phyloP scores from a whole-genome alignment of 2,888 invertebrate species.

The Stenolophus ochropezus region DNA sequence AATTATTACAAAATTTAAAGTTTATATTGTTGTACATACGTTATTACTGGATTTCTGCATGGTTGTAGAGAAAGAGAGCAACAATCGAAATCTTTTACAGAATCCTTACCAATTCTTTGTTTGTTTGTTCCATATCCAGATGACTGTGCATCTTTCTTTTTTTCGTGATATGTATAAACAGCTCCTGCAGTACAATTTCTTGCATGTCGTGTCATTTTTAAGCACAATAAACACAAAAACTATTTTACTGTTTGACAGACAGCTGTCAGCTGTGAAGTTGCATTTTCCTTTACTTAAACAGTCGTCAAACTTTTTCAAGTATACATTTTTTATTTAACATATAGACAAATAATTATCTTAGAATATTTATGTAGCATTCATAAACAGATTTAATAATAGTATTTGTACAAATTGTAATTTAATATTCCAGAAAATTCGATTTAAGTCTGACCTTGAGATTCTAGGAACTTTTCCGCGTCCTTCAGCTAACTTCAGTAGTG shows the following conservation, averaged over 20 bases:
- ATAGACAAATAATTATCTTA: background rate
- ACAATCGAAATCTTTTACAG: slow-evolving; percentile 96
- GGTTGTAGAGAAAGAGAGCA: slow-evolving; percentile 98
- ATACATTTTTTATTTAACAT: background rate
- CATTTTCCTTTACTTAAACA: background rate
- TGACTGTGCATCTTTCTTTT: slow-evolving; percentile 94
- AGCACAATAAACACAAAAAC: background rate
- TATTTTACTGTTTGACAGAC: background rate
- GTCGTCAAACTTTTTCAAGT: background rate
- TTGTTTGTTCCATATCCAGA: slow-evolving; percentile 95
- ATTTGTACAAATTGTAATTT: background rate
- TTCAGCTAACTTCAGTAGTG: slow-evolving; percentile 32
- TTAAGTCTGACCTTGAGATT: background rate
- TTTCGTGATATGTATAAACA: slow-evolving; percentile 98
- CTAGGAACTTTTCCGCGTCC: background rate
- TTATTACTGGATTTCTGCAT: slow-evolving; percentile 93
- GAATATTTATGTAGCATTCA: background rate
- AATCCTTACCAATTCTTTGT: slow-evolving; percentile 94
- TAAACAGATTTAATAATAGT: background rate
- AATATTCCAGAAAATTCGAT: background rate
- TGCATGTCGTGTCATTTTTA: slow-evolving; percentile 93
- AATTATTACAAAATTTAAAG: background rate
- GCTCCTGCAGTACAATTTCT: slow-evolving; percentile 98
- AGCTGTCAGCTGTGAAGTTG: background rate
- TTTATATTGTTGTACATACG: slow-evolving; percentile 75